These are phyloP conservation scores for Melanogrammus aeglefinus DNA, from an alignment of 2,797 vertebrate genomes.

Conservation along the genomic window DNA sequence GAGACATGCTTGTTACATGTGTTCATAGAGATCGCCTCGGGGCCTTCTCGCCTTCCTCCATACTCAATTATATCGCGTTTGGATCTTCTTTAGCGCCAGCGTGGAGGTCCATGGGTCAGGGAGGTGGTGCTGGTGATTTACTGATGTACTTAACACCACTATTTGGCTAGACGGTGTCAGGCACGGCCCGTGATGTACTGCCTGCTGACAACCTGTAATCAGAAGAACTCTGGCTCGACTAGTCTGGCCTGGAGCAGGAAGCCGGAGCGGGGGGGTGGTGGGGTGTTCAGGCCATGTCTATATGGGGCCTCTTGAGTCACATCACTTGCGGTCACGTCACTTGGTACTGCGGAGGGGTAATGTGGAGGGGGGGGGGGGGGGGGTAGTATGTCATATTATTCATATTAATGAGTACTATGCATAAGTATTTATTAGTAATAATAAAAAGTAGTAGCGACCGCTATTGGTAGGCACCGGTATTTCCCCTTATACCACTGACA, in stretches of 20 bases:
- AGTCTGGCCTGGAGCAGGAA: slow-evolving; percentile 29
- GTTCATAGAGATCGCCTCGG: not conserved
- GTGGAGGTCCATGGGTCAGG: slow-evolving; percentile 20
- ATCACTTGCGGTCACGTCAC: not conserved
- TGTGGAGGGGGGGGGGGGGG: too few species aligned
- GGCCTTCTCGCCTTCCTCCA: too few species aligned
- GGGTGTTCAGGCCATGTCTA: not conserved
- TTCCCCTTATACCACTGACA: too few species aligned
- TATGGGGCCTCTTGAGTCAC: not conserved
- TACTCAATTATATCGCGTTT: slow-evolving; percentile 26
- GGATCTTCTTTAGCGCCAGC: slow-evolving; percentile 42
- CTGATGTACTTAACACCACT: slow-evolving; percentile 16
- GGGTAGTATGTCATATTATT: too few species aligned
- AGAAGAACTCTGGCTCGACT: slow-evolving; percentile 15
- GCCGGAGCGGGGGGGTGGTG: too few species aligned
- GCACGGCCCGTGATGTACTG: slow-evolving; percentile 5
- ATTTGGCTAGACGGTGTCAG: not conserved
- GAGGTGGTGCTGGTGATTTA: slow-evolving; percentile 29
- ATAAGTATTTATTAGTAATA: too few species aligned
- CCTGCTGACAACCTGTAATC: slow-evolving; percentile 27
- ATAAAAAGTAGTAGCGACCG: too few species aligned
- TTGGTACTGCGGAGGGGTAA: too few species aligned
- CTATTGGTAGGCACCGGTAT: too few species aligned
- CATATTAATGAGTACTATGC: too few species aligned
- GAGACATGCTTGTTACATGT: too few species aligned